Conservation (phyloP, 2,113 vertebrate species). For the Tetrax tetrax region DNA sequence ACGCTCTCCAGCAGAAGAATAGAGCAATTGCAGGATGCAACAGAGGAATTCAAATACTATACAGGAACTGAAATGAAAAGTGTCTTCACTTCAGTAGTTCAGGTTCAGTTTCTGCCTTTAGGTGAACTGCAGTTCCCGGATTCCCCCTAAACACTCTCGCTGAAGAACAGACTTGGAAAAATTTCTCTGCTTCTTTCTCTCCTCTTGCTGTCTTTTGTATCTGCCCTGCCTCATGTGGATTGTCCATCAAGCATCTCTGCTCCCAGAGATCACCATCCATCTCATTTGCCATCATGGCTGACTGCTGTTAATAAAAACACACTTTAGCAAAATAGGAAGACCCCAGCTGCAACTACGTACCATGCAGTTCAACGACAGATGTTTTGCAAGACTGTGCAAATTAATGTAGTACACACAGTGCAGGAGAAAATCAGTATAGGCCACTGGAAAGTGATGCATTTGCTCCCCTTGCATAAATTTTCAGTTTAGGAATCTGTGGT, state of each 20-base stretch:
- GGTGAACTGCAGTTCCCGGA: neutral
- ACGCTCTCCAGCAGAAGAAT: neutral
- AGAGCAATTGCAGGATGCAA: neutral
- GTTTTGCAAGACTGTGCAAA: neutral
- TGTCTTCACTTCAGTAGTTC: neutral
- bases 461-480: neutral
- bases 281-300: neutral
- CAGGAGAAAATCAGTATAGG: neutral
- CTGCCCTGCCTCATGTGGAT: neutral
- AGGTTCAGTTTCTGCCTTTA: neutral
- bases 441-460: accelerated
- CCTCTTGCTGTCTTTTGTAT: neutral
- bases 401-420: neutral
- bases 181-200: neutral
- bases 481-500: neutral
- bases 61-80: neutral
- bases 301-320: neutral
- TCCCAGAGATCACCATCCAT: neutral
- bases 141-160: neutral
- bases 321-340: neutral
- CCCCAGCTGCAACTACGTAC: neutral
- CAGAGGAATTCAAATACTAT: neutral
- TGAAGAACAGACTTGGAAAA: neutral
- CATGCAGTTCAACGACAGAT: neutral
- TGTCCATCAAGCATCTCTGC: neutral